phyloP scores from a whole-genome alignment of 2,797 vertebrate species.

The Pteropus rufus region DNA sequence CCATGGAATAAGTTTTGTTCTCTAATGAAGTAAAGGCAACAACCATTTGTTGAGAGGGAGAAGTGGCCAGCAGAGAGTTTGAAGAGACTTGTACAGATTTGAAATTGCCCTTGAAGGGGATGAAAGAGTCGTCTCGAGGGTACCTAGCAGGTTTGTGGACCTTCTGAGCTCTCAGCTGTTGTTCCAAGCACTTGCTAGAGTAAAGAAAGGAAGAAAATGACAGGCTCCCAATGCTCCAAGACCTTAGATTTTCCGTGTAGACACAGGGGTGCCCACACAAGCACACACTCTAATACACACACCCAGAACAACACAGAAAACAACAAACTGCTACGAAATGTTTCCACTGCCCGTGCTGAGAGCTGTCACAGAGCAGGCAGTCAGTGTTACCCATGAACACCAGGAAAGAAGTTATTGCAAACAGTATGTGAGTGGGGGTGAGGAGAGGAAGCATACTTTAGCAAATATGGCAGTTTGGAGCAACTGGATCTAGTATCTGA shows the following conservation, averaged over 20 bases:
- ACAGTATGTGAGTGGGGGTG: not conserved
- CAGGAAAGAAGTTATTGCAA: not conserved
- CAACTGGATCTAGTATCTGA: not conserved
- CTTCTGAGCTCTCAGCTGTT: not conserved
- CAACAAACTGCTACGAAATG: not conserved
- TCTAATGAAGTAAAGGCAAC: not conserved
- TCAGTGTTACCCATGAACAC: not conserved
- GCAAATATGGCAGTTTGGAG: not conserved
- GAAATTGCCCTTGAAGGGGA: not conserved
- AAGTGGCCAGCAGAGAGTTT: not conserved
- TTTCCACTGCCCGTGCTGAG: accelerated
- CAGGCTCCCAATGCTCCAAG: not conserved
- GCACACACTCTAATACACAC: not conserved
- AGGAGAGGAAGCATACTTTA: not conserved
- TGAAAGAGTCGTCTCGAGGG: not conserved
- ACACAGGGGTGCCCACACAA: not conserved
- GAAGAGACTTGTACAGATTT: not conserved
- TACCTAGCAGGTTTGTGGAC: not conserved
- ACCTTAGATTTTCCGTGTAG: not conserved
- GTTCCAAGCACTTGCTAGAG: not conserved
- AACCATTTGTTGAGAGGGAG: not conserved
- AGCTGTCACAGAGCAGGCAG: not conserved
- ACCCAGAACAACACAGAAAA: no score
- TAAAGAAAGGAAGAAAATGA: not conserved
- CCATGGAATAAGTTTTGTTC: not conserved